A percentile compares a stretch with the other conserved stretches of the same genome.
phyloP scores from a whole-genome alignment of 2,113 vertebrate genomes.

The Octodon degus region DNA sequence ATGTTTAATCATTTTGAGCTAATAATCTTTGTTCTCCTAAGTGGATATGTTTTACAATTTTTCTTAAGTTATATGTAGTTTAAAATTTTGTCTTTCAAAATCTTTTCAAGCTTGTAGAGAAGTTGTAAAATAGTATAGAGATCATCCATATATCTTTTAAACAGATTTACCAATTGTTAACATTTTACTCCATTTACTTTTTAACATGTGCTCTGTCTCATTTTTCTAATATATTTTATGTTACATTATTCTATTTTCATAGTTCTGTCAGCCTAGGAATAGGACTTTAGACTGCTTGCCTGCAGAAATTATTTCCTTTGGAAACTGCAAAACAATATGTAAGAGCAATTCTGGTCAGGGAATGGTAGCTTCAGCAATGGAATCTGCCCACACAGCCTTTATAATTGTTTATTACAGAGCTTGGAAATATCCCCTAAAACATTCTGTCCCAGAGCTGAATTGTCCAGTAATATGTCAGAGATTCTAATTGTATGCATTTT shows the following conservation, averaged over 20 bases:
- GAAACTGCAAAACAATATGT: not conserved
- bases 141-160: not conserved
- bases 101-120: not conserved
- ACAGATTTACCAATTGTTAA: not conserved
- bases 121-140: not conserved
- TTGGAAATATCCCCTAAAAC: not conserved
- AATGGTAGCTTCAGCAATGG: not conserved
- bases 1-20: not conserved
- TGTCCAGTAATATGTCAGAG: not conserved
- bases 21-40: not conserved
- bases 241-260: not conserved
- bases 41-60: not conserved
- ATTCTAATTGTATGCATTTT: not conserved
- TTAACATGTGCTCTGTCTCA: not conserved
- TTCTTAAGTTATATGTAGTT: not conserved
- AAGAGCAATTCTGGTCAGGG: not conserved
- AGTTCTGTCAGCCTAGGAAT: not conserved
- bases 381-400: not conserved
- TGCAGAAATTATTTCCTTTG: not conserved
- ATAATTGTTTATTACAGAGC: not conserved
- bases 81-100: constrained; percentile 2
- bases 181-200: not conserved
- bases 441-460: not conserved
- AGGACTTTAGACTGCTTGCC: not conserved
- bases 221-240: not conserved